These are phyloP conservation scores for Vanessa tameamea DNA, from an alignment of 1,140 invertebrate genomes.

Conservation along the genomic window DNA sequence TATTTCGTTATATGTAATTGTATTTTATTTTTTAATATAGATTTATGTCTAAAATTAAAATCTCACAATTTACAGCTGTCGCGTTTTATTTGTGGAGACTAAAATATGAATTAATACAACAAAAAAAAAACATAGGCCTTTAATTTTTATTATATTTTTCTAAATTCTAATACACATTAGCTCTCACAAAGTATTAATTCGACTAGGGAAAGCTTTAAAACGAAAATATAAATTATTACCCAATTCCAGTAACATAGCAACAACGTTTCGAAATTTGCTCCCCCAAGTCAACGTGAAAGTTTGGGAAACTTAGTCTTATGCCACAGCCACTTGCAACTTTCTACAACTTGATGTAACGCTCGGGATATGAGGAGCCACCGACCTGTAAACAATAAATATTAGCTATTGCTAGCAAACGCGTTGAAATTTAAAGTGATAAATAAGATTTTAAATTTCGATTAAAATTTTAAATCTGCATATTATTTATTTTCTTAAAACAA, in stretches of 20 bases:
- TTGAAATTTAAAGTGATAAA: neutral
- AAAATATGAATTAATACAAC: too few relatives aligned
- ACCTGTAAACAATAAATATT: constrained; percentile 21
- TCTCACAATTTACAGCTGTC: too few relatives aligned
- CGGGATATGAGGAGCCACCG: constrained; percentile 11
- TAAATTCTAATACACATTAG: too few relatives aligned
- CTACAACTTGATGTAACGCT: constrained; percentile 30
- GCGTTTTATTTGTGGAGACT: too few relatives aligned
- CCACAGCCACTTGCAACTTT: constrained; percentile 31
- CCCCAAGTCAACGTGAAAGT: constrained; percentile 28
- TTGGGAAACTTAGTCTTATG: constrained; percentile 29
- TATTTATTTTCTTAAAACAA: neutral
- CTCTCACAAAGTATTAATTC: neutral
- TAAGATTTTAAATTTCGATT: too few relatives aligned
- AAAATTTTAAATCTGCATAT: neutral
- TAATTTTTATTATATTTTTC: too few relatives aligned
- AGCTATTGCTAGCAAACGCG: neutral
- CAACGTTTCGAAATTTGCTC: constrained; percentile 31
- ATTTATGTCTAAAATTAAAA: too few relatives aligned
- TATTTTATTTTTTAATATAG: too few relatives aligned
- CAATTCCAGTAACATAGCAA: constrained; percentile 29
- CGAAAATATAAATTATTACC: constrained; percentile 31
- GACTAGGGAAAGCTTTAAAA: constrained; percentile 1
- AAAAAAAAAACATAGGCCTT: too few relatives aligned
- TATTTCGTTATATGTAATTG: too few relatives aligned